Evolutionary conservation across 1,140 invertebrate genomes (phyloP), one percentile per base, ranked within the genome.

Genomic region (Drosophila serrata): DNA sequence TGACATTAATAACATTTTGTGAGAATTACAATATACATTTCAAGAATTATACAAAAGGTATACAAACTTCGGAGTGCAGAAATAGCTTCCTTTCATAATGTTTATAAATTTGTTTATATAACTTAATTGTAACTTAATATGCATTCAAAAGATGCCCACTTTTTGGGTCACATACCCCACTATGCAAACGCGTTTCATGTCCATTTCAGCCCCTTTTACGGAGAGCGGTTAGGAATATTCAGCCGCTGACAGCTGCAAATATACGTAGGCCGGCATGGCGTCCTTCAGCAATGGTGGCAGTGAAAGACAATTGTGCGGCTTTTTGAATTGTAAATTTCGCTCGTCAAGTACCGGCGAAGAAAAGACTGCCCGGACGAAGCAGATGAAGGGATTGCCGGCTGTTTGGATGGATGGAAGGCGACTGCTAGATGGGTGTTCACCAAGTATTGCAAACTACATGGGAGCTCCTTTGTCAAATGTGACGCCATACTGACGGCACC

Each of bases 301-400:
- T 55, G 64, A 72, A 79, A 82, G 80, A 76, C 76, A 84, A 84
- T 73, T 76, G 75, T 76, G 76, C 62, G 72, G 70, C 55, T 76
- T 85, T 85, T 85, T 85, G 81, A 85, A 85, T 85, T 85, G 81
- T 85, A 85, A 85, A 85, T 85, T 85, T 79, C 46, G 43, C 31
- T 53, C 69, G 55, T 65, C 63, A 82, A 79, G 46, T 60, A 49
- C 37, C 55, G 60, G 58, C 75, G 45, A 78, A 74, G 61, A 58
- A 76, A 65, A 42, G 40, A 33, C 53, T 40, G 53, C 15, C 59
- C 37, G 11, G 39, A 37, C 45, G 68, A 49, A 68, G 37, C 39
- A 56, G 29, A 53, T 63, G 43, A 46, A 39, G 48, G 60, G 33
- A 33, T 59, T 31, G 45, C 22, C 39, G 29, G n/a, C 42, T 43